Base-by-base conservation (phyloP, 2,113 vertebrate genomes). In the Recurvirostra avosetta region DNA sequence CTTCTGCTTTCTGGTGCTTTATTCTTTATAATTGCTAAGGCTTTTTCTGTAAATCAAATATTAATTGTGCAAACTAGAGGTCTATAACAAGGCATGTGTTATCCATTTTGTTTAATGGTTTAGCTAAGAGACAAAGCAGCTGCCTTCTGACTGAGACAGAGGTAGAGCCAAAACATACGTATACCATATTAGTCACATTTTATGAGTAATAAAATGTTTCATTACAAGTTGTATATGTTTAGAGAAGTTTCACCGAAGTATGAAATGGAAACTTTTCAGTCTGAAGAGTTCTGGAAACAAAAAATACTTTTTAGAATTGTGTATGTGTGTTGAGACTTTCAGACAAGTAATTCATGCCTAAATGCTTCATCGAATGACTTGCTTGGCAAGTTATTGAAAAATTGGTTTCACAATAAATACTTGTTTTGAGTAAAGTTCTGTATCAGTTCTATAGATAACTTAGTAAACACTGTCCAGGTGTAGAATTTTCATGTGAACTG, bases 51-150 rank as follows among this genome's bases (percentile, higher is more conserved):
- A 93, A 95, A 90, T 90, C 38, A 36, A 30, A 78, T 92, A 86
- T 82, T 91, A 86, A 58, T 96, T 97, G 56, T 92, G 80, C 88
- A 81, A 91, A 75, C 74, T 77, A 49, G 79, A 95, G 40, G 72
- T 84, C 82, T 86, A 18, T 95, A 80, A 77, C 70, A 97, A 92
- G 85, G 90, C 95, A 97, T 97, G 68, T 97, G 96, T 95, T 97
- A 96, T 5, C 87, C 94, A 95, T 97, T 97, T 96, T 82, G 63
- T 96, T 89, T 89, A 94, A 73, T 93, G 61, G 52, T 96, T 97
- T 92, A 96, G 78, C 92, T 91, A 49, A 65, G 81, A 97, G 78
- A 94, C 92, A 93, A 97, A 97, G 94, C 92, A 97, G 96, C 94
- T 96, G 92, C 85, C 88, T 96, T 97, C 94, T 86, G 36, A 82